Evolutionary conservation across 2,113 vertebrate genomes (phyloP).

Genomic region (Cygnus atratus): DNA sequence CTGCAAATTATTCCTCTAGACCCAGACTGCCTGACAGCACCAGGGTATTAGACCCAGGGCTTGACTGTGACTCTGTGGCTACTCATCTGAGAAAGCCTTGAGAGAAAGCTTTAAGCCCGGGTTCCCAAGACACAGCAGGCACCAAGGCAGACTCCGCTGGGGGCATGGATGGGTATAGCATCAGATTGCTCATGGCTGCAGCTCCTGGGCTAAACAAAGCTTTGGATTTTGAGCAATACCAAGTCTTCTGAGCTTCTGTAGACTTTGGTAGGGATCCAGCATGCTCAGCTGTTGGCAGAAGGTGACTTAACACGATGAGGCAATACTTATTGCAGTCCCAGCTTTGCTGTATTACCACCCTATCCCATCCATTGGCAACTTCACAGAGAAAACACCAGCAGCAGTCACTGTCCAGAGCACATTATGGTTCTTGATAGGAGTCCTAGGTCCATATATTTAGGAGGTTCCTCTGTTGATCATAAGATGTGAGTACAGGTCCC

Average conservation of each 20-base stretch:
- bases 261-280: background rate
- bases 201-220: background rate
- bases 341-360: background rate
- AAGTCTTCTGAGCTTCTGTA: background rate
- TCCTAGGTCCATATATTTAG: background rate
- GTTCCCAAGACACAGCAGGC: background rate
- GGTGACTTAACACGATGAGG: background rate
- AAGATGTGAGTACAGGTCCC: background rate
- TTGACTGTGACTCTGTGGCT: background rate
- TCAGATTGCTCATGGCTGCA: background rate
- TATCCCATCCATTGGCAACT: background rate
- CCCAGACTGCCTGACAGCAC: background rate
- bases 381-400: background rate
- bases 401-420: background rate
- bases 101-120: background rate
- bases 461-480: background rate
- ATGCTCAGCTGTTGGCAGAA: background rate
- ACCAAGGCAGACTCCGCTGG: background rate
- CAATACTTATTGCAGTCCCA: background rate
- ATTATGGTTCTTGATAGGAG: fast-evolving
- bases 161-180: fast-evolving
- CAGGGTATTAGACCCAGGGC: background rate
- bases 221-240: background rate
- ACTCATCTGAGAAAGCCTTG: background rate
- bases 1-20: background rate